phyloP scores from a whole-genome alignment of 2,888 invertebrate species.

The Latrodectus hesperus region DNA sequence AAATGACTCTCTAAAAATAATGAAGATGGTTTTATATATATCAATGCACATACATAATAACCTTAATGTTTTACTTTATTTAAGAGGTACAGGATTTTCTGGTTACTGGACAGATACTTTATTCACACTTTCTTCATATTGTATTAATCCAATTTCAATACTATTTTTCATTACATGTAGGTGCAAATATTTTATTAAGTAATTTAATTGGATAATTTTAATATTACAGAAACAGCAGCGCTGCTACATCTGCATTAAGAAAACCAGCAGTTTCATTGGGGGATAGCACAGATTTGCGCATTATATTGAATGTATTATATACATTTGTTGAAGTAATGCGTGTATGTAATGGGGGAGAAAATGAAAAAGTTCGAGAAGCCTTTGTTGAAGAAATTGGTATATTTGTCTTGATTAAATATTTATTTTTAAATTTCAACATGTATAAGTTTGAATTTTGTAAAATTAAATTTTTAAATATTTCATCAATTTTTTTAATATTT shows the following conservation, averaged over 20 bases:
- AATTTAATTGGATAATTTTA: background rate
- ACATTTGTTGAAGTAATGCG: conserved; percentile 96
- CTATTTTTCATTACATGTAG: too few species aligned
- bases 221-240: conserved; percentile 79
- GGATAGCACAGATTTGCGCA: conserved; percentile 92
- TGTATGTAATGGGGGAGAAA: conserved; percentile 73
- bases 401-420: background rate
- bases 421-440: background rate
- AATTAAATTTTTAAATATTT: too few species aligned
- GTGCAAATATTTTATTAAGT: background rate
- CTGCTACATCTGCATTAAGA: conserved; percentile 83
- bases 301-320: conserved; percentile 93
- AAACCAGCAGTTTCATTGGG: conserved; percentile 88
- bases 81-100: too few species aligned
- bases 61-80: too few species aligned
- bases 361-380: conserved; percentile 76
- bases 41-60: too few species aligned
- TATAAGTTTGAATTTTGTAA: background rate
- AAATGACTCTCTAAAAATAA: too few species aligned
- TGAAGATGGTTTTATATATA: too few species aligned
- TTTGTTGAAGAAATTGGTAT: conserved; percentile 80
- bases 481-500: too few species aligned
- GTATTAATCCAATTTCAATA: too few species aligned
- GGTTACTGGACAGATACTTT: too few species aligned
- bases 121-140: too few species aligned